A percentile compares a stretch with the other conserved stretches of the same genome.
phyloP scores from a whole-genome alignment of 2,888 invertebrate genomes.

The Trissolcus japonicus region DNA sequence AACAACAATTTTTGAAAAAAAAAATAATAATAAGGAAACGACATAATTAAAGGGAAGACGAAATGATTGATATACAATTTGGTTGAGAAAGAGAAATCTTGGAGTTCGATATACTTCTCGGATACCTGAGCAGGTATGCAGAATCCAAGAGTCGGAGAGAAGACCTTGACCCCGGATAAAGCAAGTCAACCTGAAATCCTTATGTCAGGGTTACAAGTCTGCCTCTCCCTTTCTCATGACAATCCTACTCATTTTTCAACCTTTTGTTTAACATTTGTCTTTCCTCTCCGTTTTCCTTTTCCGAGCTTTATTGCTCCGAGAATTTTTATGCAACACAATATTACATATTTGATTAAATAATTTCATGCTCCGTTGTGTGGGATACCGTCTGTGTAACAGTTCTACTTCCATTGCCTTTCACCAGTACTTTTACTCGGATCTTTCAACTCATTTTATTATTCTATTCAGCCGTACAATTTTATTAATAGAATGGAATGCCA shows the following conservation, averaged over 20 bases:
- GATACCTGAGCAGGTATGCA: slow-evolving; percentile 53
- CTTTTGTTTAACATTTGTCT: slow-evolving; percentile 20
- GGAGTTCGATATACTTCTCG: slow-evolving; percentile 33
- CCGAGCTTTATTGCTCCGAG: no score
- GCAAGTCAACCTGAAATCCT: slow-evolving; percentile 59
- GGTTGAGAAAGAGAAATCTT: slow-evolving; percentile 9
- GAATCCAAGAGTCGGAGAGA: slow-evolving; percentile 44
- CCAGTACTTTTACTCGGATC: slow-evolving; percentile 9
- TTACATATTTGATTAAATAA: no score
- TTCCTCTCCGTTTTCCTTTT: no score
- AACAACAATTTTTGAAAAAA: neutral
- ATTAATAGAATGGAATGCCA: neutral
- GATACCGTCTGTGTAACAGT: no score
- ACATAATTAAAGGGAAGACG: neutral
- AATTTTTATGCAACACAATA: no score
- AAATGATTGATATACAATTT: neutral
- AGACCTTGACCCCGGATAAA: slow-evolving; percentile 69
- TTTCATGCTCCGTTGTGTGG: no score
- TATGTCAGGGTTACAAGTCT: slow-evolving; percentile 49
- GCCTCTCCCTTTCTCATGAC: slow-evolving; percentile 22
- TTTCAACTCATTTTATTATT: neutral
- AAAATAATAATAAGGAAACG: neutral
- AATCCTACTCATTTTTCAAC: slow-evolving; percentile 18
- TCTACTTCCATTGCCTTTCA: slow-evolving; percentile 17
- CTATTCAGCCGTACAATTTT: neutral